These are phyloP conservation scores for Plusia festucae DNA, from an alignment of 2,888 invertebrate genomes.

Conservation along the genomic window DNA sequence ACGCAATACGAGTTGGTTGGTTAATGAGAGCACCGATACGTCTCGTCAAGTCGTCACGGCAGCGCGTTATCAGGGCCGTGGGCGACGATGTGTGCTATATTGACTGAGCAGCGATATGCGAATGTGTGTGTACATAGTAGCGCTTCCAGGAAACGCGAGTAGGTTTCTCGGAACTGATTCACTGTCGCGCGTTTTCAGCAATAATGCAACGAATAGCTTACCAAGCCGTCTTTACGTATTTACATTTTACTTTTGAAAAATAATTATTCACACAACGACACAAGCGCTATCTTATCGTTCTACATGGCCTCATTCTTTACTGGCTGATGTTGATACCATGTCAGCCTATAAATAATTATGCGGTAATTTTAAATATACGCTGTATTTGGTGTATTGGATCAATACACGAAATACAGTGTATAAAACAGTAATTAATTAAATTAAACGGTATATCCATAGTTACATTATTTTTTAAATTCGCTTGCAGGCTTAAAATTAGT, in stretches of 20 bases:
- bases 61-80: conserved; percentile 84
- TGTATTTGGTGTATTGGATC: not conserved
- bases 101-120: conserved; percentile 63
- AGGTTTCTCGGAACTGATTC: conserved; percentile 85
- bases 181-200: conserved; percentile 85
- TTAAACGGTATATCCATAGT: not conserved
- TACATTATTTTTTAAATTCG: too few species aligned
- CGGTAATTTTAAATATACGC: conserved; percentile 5
- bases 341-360: conserved; percentile 7
- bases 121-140: conserved; percentile 83
- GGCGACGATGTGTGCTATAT: conserved; percentile 78
- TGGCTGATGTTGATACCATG: conserved; percentile 39
- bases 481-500: not conserved
- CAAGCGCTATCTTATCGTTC: conserved; percentile 59
- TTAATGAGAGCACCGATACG: conserved; percentile 86
- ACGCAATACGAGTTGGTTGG: conserved; percentile 78
- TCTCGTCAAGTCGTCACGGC: conserved; percentile 78
- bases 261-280: conserved; percentile 28
- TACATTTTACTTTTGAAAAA: conserved; percentile 43
- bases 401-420: not conserved
- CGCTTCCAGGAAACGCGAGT: conserved; percentile 88
- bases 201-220: conserved; percentile 73
- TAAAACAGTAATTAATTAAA: not conserved
- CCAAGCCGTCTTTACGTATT: conserved; percentile 64
- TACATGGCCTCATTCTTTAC: conserved; percentile 52